These are phyloP conservation scores for Nerophis lumbriciformis DNA, from an alignment of 2,113 vertebrate genomes.

Conservation along the genomic window DNA sequence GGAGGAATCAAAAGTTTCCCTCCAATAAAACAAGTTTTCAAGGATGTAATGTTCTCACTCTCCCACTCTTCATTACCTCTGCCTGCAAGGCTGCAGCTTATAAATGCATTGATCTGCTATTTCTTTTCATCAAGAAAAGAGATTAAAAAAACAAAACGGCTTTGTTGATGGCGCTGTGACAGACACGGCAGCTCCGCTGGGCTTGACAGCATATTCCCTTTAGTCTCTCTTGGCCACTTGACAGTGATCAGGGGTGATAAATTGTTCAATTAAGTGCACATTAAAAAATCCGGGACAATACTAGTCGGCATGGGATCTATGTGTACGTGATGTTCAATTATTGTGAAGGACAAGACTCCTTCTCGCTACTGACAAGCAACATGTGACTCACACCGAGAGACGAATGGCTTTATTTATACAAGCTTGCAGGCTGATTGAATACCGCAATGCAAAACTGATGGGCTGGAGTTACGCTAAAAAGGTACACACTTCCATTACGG, in stretches of 20 bases:
- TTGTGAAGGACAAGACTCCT: slow-evolving; percentile 56
- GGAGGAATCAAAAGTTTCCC: slow-evolving; percentile 63
- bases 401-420: slow-evolving; percentile 57
- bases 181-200: slow-evolving; percentile 26
- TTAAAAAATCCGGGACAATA: slow-evolving; percentile 52
- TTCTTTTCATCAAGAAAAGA: slow-evolving; percentile 18
- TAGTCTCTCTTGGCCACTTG: slow-evolving; percentile 49
- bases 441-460: slow-evolving; percentile 39
- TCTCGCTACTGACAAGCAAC: slow-evolving; percentile 54
- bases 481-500: slow-evolving; percentile 13
- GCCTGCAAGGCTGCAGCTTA: slow-evolving; percentile 38
- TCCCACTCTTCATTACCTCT: slow-evolving; percentile 27
- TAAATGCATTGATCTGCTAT: slow-evolving; percentile 28
- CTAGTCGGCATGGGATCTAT: slow-evolving; percentile 38
- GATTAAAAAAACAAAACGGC: slow-evolving; percentile 23
- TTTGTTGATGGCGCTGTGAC: slow-evolving; percentile 28
- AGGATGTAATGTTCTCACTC: slow-evolving; percentile 37
- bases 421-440: slow-evolving; percentile 37
- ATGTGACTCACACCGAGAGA: slow-evolving; percentile 54
- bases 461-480: slow-evolving; percentile 9
- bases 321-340: slow-evolving; percentile 58
- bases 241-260: slow-evolving; percentile 67
- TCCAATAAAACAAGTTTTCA: slow-evolving; percentile 57
- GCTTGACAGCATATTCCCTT: slow-evolving; percentile 47
- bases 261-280: slow-evolving; percentile 69